phyloP scores from a whole-genome alignment of 2,113 vertebrate genomes.

The Leptosomus discolor region DNA sequence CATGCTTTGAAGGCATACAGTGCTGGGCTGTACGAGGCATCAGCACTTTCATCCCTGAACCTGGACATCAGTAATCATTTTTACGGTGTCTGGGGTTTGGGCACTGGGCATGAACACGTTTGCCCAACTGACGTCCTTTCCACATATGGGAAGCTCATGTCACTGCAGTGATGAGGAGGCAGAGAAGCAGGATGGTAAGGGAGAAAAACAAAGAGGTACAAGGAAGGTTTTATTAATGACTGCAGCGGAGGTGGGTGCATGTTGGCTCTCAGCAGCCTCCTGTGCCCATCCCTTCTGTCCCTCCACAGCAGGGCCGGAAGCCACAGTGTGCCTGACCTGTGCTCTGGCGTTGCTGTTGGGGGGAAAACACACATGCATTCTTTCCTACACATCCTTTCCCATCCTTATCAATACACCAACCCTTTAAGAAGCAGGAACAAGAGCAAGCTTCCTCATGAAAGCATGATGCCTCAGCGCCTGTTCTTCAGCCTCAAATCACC shows the following conservation, averaged over 20 bases:
- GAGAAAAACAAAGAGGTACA: not conserved
- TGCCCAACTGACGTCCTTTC: not conserved
- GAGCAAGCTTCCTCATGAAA: not conserved
- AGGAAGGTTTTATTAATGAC: fast-evolving
- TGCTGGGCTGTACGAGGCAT: not conserved
- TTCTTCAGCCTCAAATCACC: not conserved
- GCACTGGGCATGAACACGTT: not conserved
- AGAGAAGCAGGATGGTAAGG: not conserved
- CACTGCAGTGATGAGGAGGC: not conserved
- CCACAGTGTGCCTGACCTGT: not conserved
- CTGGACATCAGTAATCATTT: fast-evolving
- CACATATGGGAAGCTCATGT: fast-evolving
- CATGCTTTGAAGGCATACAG: not conserved
- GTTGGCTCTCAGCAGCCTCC: not conserved
- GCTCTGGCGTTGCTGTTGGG: not conserved
- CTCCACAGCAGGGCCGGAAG: not conserved
- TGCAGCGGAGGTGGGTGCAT: fast-evolving
- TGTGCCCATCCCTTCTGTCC: not conserved
- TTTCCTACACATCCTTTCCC: not conserved
- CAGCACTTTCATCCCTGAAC: not conserved
- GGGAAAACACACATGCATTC: not conserved
- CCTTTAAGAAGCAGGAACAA: not conserved
- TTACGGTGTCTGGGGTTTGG: not conserved
- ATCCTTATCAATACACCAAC: not conserved
- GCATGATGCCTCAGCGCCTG: not conserved